Evolutionary conservation across 1,140 invertebrate species (phyloP), one percentile per base, ranked within the genome.

Genomic region (Sarcophaga peregrina): DNA sequence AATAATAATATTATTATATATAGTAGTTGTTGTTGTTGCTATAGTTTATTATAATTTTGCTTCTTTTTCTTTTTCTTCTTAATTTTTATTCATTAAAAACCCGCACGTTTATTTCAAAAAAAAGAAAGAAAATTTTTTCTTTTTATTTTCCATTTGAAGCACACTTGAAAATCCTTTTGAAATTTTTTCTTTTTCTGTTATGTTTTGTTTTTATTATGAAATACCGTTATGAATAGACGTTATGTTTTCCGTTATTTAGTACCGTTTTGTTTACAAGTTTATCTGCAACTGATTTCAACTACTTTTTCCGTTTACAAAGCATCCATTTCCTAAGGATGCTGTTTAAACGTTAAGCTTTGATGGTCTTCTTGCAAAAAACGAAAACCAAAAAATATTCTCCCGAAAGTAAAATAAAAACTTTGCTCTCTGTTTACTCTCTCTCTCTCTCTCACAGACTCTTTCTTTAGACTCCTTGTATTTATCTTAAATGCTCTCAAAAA

Each of bases 191-290:
- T 37, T 37, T 2, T 37, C 1, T 2, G 25, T 37, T 37, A 37
- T 37, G 25, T 37, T 37, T 37, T n/a, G 8, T 62, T 62, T 62
- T 15, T 62, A 62, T 62, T 13, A 62, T 62, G 6, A 62, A 62
- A 62, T 76, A 47, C 74, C 74, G 74, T 76, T 76, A 48, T 37
- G 25, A 2, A 37, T 37, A 15, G 5, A 48, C 47, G n/a, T 76
- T 8, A 5, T 48, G 8, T 76, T 76, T 62, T 62, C 74, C 74
- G 74, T n/a, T 48, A 48, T 76, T 75, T 76, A 48, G 46, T 47
- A 76, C 74, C 74, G 74, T 76, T 48, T 48, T 48, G 74, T 76
- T 76, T 76, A 48, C 46, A 76, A 76, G 74, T 76, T 76, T 76
- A 76, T 76, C 74, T 76, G 74, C 74, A 50, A 76, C 74, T 76